These are phyloP conservation scores for Pemphredon lugubris DNA, from an alignment of 2,888 invertebrate species.

Conservation along the genomic window DNA sequence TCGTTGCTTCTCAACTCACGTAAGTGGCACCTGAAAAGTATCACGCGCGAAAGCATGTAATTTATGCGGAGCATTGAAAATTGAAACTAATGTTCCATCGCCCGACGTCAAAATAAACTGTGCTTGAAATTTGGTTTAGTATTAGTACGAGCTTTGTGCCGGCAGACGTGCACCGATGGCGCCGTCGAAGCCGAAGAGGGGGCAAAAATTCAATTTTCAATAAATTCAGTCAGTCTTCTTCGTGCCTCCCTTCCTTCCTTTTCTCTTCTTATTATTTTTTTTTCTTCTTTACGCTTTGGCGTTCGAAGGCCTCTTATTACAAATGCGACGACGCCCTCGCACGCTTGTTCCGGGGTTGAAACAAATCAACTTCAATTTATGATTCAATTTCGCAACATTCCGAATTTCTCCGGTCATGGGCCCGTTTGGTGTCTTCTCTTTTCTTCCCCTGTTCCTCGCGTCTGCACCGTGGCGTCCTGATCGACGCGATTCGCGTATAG, in stretches of 20 bases:
- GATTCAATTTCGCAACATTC: constrained; percentile 65
- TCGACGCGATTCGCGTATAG: too few species aligned
- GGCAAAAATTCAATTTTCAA: constrained; percentile 64
- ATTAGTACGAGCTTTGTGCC: not conserved
- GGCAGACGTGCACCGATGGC: not conserved
- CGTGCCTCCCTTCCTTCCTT: constrained; percentile 5
- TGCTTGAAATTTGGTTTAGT: constrained; percentile 25
- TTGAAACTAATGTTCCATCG: constrained; percentile 4
- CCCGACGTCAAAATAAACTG: constrained; percentile 13
- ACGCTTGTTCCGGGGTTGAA: constrained; percentile 46
- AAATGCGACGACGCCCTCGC: constrained; percentile 47
- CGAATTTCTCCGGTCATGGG: not conserved
- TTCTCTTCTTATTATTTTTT: constrained; percentile 1
- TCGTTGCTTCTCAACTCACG: not conserved
- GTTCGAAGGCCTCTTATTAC: constrained; percentile 40
- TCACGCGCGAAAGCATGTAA: constrained; percentile 12
- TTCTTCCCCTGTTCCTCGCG: not conserved
- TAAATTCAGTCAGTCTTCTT: constrained; percentile 57
- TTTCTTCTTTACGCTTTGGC: constrained; percentile 11
- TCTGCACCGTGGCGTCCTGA: too few species aligned
- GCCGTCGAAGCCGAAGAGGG: not conserved
- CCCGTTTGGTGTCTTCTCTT: not conserved
- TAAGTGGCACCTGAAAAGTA: not conserved
- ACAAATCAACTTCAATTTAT: constrained; percentile 58
- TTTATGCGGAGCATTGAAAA: constrained; percentile 2